Conservation (phyloP, 37 sponge, comb jelly and placozoan genomes). For the Tethya wilhelma region DNA sequence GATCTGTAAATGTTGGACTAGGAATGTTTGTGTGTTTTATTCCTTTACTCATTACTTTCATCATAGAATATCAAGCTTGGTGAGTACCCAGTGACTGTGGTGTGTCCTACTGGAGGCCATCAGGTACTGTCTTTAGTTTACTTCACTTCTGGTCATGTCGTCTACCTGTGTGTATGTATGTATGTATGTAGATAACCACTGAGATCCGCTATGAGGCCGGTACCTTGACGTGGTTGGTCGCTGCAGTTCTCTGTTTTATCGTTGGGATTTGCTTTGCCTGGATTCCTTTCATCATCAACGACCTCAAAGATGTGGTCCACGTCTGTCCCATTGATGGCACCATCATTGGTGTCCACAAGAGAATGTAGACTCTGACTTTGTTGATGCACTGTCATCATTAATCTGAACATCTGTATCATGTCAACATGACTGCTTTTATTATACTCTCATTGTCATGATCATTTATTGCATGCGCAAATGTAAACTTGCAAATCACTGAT, state of each 20-base stretch:
- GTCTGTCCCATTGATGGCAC: constrained; percentile 32
- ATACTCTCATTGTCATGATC: too few relatives aligned
- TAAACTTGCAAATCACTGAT: too few relatives aligned
- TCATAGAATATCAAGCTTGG: constrained; percentile 6
- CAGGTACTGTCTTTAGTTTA: too few relatives aligned
- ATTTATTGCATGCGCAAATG: too few relatives aligned
- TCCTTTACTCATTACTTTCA: too few relatives aligned
- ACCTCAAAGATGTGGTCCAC: constrained; percentile 55
- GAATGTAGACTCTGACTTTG: not conserved
- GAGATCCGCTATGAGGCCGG: constrained; percentile 30
- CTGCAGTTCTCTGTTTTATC: constrained; percentile 18
- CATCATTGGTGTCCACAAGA: constrained; percentile 33
- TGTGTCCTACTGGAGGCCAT: constrained; percentile 19
- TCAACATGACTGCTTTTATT: too few relatives aligned
- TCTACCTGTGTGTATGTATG: too few relatives aligned
- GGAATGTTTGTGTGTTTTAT: too few relatives aligned
- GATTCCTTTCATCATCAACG: constrained; percentile 26
- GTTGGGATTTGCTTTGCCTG: constrained; percentile 1
- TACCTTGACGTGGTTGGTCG: constrained; percentile 11
- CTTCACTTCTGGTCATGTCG: too few relatives aligned
- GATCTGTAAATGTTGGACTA: too few relatives aligned
- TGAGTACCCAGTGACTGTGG: not conserved
- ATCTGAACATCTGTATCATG: too few relatives aligned
- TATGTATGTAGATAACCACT: constrained; percentile 12
- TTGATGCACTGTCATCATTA: too few relatives aligned